Base-by-base conservation (phyloP, 64 coral and sea anemone genomes). In the Montipora capricornis region DNA sequence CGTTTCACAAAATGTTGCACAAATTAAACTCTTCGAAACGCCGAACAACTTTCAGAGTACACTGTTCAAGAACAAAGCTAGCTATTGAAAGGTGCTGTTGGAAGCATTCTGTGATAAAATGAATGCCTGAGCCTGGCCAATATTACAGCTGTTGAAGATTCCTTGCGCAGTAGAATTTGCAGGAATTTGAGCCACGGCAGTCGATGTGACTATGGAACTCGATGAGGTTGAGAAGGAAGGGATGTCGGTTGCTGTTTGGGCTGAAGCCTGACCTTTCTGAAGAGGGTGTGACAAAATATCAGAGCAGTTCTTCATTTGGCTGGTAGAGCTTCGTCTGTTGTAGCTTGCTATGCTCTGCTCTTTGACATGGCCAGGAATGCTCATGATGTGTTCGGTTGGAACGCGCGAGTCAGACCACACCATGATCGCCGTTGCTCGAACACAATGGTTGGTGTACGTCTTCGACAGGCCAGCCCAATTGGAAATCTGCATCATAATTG, bases 271-370 rank as follows among this genome's bases (percentile, higher is more conserved):
- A 49, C 75, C 46, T 0, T 78, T 78, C 46, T 78, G 45, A 4
- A 49, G 75, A 5, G 75, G 45, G 4, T 6, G 2, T 16, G 75
- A 78, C 14, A 78, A 11, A 78, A 78, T 49, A 78, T 78, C 75
- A 14, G 75, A 49, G 46, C 75, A 78, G 46, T 78, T 78, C 16
- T 78, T 78, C 7, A 49, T 12, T 11, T 78, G 75, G 75, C 44
- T 49, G 9, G 46, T 78, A 49, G 75, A 78, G 14, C 13, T 14
- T 49, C 45, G 46, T 14, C 75, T 15, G 45, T 49, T 75, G 73
- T 75, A 75, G 24, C 73, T 75, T 9, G 73, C 73, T 12, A 80
- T 26, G 17, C 77, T 80, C 19, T 80, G 49, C 77, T 80, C 77
- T 7, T 80, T 80, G 6, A 9, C 49, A 55, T 80, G 77, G 49